These are phyloP conservation scores for Chlorodrepanis virens DNA, from an alignment of 2,113 vertebrate genomes.

Conservation along the genomic window DNA sequence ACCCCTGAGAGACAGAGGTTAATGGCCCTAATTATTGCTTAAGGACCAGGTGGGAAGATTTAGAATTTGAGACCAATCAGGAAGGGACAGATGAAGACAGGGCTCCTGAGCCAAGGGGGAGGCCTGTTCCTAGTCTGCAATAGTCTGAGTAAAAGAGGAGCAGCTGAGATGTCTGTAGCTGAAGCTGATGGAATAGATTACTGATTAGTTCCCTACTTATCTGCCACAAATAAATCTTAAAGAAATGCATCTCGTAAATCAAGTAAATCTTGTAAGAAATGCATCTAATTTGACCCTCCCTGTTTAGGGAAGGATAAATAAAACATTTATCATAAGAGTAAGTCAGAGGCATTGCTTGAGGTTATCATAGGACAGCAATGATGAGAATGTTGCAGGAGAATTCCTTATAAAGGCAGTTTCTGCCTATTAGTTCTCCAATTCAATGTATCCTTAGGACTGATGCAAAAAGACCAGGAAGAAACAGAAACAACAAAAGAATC, in stretches of 20 bases:
- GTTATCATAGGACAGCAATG: neutral
- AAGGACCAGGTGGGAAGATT: neutral
- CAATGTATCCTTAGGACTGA: neutral
- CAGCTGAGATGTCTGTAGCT: neutral
- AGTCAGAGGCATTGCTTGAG: neutral
- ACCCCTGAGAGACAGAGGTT: neutral
- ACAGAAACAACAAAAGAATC: neutral
- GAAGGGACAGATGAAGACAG: neutral
- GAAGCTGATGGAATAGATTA: neutral
- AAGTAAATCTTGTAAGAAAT: neutral
- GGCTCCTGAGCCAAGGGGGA: neutral
- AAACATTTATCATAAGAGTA: neutral
- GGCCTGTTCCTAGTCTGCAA: neutral
- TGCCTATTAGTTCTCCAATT: neutral
- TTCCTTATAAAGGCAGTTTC: neutral
- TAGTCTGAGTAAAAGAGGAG: neutral
- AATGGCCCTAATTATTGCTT: conserved; percentile 19
- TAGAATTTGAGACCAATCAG: neutral
- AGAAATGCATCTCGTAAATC: neutral
- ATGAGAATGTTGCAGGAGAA: neutral
- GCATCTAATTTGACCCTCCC: neutral
- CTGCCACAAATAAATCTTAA: neutral
- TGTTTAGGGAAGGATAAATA: neutral
- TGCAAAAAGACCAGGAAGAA: neutral
- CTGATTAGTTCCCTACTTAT: neutral